phyloP scores from a whole-genome alignment of 2,797 vertebrate genomes.

The Amblyopsis hoosieri region DNA sequence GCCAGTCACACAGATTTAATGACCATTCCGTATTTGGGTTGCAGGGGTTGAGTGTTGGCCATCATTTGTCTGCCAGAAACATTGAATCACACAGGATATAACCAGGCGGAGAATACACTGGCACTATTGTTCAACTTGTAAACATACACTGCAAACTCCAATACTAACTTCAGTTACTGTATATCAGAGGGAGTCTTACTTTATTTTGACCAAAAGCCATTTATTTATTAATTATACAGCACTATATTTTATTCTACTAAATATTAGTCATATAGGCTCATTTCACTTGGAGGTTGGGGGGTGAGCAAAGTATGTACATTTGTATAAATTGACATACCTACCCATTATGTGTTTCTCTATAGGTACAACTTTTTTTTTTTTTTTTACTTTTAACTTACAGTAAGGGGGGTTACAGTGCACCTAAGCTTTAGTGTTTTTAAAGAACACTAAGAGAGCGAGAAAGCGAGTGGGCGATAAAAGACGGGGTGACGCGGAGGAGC shows the following conservation, averaged over 20 bases:
- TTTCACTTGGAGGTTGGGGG: no score
- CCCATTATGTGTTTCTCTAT: no score
- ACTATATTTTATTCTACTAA: no score
- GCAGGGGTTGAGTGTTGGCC: constrained; percentile 60
- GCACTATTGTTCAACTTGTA: constrained; percentile 61
- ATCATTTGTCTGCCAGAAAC: constrained; percentile 56
- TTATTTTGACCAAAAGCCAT: no score
- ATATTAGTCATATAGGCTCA: no score
- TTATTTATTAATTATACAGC: no score
- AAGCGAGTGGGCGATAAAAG: constrained; percentile 16
- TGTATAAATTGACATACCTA: no score
- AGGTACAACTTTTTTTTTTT: no score
- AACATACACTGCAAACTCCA: constrained; percentile 33
- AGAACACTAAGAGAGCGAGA: constrained; percentile 39
- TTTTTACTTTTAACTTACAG: no score
- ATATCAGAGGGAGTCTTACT: no score
- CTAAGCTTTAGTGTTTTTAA: background rate
- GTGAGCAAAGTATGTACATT: no score
- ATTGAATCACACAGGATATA: constrained; percentile 57
- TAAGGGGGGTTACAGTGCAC: no score
- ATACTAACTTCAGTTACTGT: background rate
- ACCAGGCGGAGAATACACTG: constrained; percentile 62
- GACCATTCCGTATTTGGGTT: constrained; percentile 63
- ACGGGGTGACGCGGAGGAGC: constrained; percentile 44
- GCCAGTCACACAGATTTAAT: constrained; percentile 67